Percentiles rank a stretch among this genome's conserved stretches.
phyloP scores from a whole-genome alignment of 1,140 invertebrate species.

The Manduca sexta region DNA sequence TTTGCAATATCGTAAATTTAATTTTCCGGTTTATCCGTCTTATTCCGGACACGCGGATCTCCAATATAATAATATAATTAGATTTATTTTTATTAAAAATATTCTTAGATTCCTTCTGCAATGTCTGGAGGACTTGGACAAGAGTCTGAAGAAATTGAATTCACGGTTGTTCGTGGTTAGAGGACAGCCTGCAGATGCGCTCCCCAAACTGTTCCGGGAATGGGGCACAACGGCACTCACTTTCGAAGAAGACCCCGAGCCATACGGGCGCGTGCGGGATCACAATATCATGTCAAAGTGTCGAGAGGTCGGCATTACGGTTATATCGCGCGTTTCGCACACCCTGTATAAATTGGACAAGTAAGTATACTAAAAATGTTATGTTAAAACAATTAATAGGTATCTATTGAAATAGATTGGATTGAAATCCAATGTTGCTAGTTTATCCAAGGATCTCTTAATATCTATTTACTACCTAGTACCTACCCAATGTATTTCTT shows the following conservation, averaged over 20 bases:
- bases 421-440: no score
- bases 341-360: conserved; percentile 89
- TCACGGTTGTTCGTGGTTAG: conserved; percentile 91
- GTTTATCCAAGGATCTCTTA: no score
- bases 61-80: no score
- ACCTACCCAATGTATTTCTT: no score
- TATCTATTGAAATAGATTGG: no score
- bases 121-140: conserved; percentile 91
- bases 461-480: no score
- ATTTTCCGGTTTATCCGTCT: no score
- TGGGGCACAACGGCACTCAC: conserved; percentile 90
- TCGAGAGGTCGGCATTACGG: conserved; percentile 85
- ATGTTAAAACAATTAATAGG: no score
- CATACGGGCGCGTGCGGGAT: conserved; percentile 88
- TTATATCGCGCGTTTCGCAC: conserved; percentile 84
- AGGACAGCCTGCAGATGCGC: conserved; percentile 89
- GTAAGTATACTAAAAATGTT: conserved; percentile 75
- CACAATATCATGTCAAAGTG: conserved; percentile 88
- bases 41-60: no score
- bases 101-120: conserved; percentile 87
- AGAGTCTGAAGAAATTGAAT: conserved; percentile 84
- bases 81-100: no score
- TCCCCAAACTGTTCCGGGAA: conserved; percentile 91
- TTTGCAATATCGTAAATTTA: no score
- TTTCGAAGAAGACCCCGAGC: conserved; percentile 93